Percentiles rank a stretch among this genome's conserved stretches.
These are phyloP conservation scores for Eristalis arbustorum DNA, from an alignment of 2,888 invertebrate species.

Conservation along the genomic window DNA sequence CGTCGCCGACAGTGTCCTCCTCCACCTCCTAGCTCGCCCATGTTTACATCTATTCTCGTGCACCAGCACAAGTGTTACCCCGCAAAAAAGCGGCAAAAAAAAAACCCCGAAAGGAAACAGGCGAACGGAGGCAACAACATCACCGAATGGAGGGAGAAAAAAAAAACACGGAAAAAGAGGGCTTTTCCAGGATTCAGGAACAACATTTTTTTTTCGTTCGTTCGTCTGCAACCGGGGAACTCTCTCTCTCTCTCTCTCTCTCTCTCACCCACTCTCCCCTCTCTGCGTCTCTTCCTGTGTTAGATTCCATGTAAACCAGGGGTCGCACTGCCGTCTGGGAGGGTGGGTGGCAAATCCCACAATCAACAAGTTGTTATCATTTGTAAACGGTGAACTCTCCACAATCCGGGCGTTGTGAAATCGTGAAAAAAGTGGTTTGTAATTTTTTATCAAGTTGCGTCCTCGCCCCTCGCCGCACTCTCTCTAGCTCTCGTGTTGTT, in stretches of 20 bases:
- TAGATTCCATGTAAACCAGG: conserved; percentile 24
- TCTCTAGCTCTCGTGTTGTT: background rate
- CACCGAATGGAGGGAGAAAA: background rate
- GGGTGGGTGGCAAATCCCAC: conserved; percentile 67
- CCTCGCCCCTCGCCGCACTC: no score
- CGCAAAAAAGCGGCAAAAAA: conserved; percentile 13
- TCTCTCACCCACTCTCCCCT: no score
- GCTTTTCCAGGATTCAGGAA: conserved; percentile 69
- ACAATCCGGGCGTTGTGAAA: conserved; percentile 72
- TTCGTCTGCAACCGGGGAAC: no score
- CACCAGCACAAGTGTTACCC: conserved; percentile 58
- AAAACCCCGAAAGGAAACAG: conserved; percentile 8
- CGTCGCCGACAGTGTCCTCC: conserved; percentile 6
- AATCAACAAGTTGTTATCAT: conserved; percentile 74
- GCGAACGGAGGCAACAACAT: background rate
- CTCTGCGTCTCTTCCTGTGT: conserved; percentile 45
- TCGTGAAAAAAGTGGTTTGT: conserved; percentile 73
- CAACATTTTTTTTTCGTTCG: conserved; percentile 12
- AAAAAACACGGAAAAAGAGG: conserved; percentile 57
- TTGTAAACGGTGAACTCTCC: conserved; percentile 74
- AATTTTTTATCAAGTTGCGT: conserved; percentile 72
- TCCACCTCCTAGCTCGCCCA: conserved; percentile 26
- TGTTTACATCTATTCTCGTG: conserved; percentile 70
- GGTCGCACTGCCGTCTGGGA: conserved; percentile 1
- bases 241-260: conserved; percentile 3